A percentile compares a stretch with the other conserved stretches of the same genome.
phyloP scores from a whole-genome alignment of 2,113 vertebrate genomes.

The Archocentrus centrarchus region DNA sequence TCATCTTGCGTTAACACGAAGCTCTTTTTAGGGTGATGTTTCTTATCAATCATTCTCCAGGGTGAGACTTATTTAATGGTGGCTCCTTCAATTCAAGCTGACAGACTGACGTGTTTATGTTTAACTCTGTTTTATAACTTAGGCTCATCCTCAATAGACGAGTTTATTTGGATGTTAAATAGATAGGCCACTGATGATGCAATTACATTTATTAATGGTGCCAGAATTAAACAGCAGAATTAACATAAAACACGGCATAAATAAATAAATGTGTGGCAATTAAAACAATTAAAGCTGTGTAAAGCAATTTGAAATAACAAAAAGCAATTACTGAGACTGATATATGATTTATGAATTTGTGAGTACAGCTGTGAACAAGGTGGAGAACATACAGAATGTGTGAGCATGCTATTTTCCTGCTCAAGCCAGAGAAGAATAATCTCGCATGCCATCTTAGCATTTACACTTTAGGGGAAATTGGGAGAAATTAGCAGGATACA shows the following conservation, averaged over 20 bases:
- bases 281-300: background rate
- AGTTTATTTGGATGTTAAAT: background rate
- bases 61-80: conserved; percentile 7
- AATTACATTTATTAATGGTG: background rate
- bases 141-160: background rate
- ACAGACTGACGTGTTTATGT: conserved; percentile 10
- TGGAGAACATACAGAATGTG: background rate
- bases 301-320: background rate
- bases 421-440: background rate
- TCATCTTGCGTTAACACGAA: conserved; percentile 28
- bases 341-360: background rate
- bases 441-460: background rate
- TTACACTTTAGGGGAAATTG: background rate
- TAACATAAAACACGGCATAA: background rate
- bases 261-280: background rate
- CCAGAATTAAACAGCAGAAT: background rate
- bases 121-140: background rate
- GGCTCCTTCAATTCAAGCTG: background rate
- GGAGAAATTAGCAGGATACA: background rate
- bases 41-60: conserved; percentile 34
- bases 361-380: background rate
- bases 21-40: conserved; percentile 14
- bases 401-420: background rate
- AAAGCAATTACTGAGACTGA: background rate
- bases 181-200: background rate